A percentile compares a stretch with the other conserved stretches of the same genome.
Evolutionary conservation across 2,797 vertebrate genomes (phyloP).

Genomic region (Microctenopoma stevenorrisi): DNA sequence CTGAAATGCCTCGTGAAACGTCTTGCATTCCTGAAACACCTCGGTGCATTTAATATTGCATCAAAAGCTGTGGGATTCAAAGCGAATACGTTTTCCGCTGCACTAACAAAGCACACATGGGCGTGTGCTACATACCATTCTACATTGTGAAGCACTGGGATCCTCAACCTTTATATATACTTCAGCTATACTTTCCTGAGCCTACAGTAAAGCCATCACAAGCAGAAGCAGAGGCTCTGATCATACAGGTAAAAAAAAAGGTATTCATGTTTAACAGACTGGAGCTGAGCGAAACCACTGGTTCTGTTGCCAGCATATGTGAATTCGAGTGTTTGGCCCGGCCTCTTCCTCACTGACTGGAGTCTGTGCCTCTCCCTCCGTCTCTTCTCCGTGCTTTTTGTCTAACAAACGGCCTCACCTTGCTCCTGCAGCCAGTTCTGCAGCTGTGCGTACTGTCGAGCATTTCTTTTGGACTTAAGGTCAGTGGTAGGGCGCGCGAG

Average conservation of each 20-base stretch:
- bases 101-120: constrained; percentile 34
- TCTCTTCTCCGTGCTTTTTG: constrained; percentile 19
- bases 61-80: constrained; percentile 66
- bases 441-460: not conserved
- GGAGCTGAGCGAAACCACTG: constrained; percentile 46
- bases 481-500: constrained; percentile 1
- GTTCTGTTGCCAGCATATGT: constrained; percentile 63
- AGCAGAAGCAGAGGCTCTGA: constrained; percentile 37
- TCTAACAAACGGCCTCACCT: constrained; percentile 7
- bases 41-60: constrained; percentile 64
- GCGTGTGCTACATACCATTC: constrained; percentile 2
- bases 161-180: constrained; percentile 30
- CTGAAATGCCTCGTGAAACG: constrained; percentile 50
- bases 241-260: constrained; percentile 59
- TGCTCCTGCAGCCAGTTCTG: not conserved
- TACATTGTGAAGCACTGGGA: constrained; percentile 1
- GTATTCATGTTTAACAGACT: constrained; percentile 51
- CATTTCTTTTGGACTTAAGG: constrained; percentile 12
- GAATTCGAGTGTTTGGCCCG: constrained; percentile 57
- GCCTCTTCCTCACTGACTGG: constrained; percentile 5
- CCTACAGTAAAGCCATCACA: constrained; percentile 19
- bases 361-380: constrained; percentile 5
- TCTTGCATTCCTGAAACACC: constrained; percentile 56
- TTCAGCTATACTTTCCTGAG: constrained; percentile 6
- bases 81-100: constrained; percentile 47